A percentile compares a stretch with the other conserved stretches of the same genome.
Conservation (phyloP, 2,888 invertebrate species). For the Abrostola triplasia region DNA sequence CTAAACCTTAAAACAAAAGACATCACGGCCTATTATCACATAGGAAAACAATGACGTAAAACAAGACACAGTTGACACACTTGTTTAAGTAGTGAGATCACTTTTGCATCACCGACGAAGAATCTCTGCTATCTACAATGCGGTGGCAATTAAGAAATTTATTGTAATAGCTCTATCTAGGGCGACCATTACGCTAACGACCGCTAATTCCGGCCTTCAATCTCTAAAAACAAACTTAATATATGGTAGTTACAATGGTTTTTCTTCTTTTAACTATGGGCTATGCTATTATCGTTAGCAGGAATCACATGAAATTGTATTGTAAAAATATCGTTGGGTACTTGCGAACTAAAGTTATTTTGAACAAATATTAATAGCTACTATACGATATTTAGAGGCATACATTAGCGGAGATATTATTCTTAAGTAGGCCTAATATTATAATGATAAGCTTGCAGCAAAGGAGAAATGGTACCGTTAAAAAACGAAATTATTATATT, state of each 20-base stretch:
- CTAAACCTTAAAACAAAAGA: not conserved
- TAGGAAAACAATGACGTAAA: constrained; percentile 36
- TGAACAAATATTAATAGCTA: constrained; percentile 6
- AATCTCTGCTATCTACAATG: constrained; percentile 78
- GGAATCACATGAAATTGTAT: constrained; percentile 28
- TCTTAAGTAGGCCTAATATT: constrained; percentile 16
- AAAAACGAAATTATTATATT: too few relatives aligned
- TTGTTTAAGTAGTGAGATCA: constrained; percentile 74
- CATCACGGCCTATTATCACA: not conserved
- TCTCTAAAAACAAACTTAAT: constrained; percentile 52
- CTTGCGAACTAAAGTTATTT: constrained; percentile 26
- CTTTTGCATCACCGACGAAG: constrained; percentile 81
- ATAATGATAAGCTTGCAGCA: constrained; percentile 16
- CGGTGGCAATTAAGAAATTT: constrained; percentile 84
- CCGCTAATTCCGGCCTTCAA: constrained; percentile 73
- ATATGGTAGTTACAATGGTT: constrained; percentile 33
- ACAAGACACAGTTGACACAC: constrained; percentile 66
- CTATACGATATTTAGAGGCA: constrained; percentile 13
- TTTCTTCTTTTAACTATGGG: constrained; percentile 28
- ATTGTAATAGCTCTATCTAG: constrained; percentile 81
- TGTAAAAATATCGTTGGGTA: constrained; percentile 21
- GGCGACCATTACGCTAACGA: constrained; percentile 81
- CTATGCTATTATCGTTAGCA: constrained; percentile 46
- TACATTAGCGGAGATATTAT: constrained; percentile 26
- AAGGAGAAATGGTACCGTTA: not conserved